These are phyloP conservation scores for Sphenopsis melanotis DNA, from an alignment of 2,797 vertebrate species.

Conservation along the genomic window DNA sequence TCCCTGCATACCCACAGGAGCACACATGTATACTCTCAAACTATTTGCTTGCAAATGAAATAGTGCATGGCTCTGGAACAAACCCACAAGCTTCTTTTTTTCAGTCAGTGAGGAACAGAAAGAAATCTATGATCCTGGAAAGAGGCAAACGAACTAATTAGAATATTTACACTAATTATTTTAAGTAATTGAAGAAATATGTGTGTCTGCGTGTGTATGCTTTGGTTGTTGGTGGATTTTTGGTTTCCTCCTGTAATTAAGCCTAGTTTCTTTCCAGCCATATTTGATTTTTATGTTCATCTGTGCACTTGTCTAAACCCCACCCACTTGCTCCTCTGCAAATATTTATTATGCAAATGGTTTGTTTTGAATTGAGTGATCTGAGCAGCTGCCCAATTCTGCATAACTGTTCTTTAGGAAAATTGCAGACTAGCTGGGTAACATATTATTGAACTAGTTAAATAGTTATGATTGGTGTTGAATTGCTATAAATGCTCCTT, in stretches of 20 bases:
- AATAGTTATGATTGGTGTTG: constrained; percentile 55
- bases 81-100: neutral
- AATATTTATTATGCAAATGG: constrained; percentile 78
- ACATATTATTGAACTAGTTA: constrained; percentile 64
- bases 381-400: constrained; percentile 75
- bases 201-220: neutral
- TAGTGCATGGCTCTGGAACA: neutral
- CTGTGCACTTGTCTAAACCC: constrained; percentile 73
- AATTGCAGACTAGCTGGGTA: constrained; percentile 57
- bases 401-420: constrained; percentile 68
- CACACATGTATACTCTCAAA: neutral
- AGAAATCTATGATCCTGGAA: constrained; percentile 48
- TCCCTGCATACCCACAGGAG: neutral
- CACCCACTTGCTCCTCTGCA: constrained; percentile 76
- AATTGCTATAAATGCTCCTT: constrained; percentile 47
- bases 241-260: constrained; percentile 71
- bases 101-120: constrained; percentile 3
- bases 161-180: constrained; percentile 68
- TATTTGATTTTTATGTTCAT: constrained; percentile 82
- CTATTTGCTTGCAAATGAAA: neutral
- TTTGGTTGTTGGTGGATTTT: neutral
- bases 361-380: constrained; percentile 74
- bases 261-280: constrained; percentile 71
- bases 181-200: constrained; percentile 71
- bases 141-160: constrained; percentile 37